Base-by-base conservation (phyloP, 1,140 invertebrate species). In the Microplitis demolitor region DNA sequence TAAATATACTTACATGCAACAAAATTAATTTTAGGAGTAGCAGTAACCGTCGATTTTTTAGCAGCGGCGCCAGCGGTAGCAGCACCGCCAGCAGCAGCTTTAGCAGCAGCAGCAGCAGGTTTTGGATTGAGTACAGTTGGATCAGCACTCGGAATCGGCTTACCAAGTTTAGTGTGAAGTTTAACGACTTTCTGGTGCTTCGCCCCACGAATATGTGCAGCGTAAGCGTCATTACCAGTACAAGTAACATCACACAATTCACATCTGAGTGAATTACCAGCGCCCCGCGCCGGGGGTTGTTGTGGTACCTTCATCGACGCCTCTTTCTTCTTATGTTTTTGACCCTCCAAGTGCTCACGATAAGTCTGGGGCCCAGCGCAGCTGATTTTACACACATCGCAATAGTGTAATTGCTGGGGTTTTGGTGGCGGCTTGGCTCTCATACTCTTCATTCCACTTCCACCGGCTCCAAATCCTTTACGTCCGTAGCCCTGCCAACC, bases 281-380 rank as follows among this genome's bases (percentile, higher is more conserved):
- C 92, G 33, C 83, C 85, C 4, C 81, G 79, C 3, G 84, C 84
- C 60, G 82, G 87, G 80, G 81, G 89, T 81, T 84, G 90, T 78
- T 87, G 84, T 45, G 88, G 91, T 89, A 90, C 91, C 87, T 98
- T 98, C 14, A 93, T 89, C 8, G 95, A 93, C 11, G 95, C 95
- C 84, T 98, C 98, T 84, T 98, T 98, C 89, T 99, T 99, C 88
- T 99, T 99, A 87, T 99, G 98, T 83, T 98, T 98, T 86, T 98
- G 97, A 0, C 98, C 98, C 85, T 98, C 97, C 74, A 99, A 88
- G 90, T 99, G 98, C 84, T 99, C 98, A 68, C 96, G 91, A 85
- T 98, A 99, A 0, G 97, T 98, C 89, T 95, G 95, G 2, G 96
- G 95, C 1, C 97, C 97, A 77, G 96, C 97, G 88, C 97, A 99